Evolutionary conservation across 1,140 invertebrate species (phyloP), one percentile per base, ranked within the genome.

Genomic region (Drosophila miranda): DNA sequence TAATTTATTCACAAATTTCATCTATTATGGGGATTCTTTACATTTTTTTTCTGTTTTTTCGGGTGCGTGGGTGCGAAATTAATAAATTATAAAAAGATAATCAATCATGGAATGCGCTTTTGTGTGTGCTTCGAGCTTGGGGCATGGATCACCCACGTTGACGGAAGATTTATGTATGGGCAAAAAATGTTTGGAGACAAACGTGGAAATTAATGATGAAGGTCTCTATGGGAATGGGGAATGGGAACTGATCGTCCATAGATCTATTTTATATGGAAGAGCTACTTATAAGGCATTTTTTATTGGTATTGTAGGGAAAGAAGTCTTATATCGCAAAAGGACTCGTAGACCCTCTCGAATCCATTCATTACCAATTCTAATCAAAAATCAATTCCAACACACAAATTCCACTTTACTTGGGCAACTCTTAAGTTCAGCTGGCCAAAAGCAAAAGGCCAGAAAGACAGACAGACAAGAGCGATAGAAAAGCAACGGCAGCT

Each of bases 31-130:
- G 23, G 11, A 38, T 38, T 13, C 34, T 38, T 38, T 11, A 13
- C 4, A 38, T 28, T 34, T 38, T 49, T 48, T 38, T 6, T 14
- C 11, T 62, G 46, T 57, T 57, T 45, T 57, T 46, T 14, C 4
- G 16, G n/a, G 1, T 46, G 64, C 62, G 67, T 72, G 71, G 45
- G 53, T 53, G 60, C 59, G 45, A 78, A 64, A 74, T 80, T 77
- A 86, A 80, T 80, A 59, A 79, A 83, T 79, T 75, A 79, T 76
- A 49, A 50, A 57, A 56, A 46, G 34, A 58, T 69, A 79, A 84
- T 84, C 81, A 83, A 83, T 83, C 80, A 79, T 73, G 26, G 44
- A 57, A 63, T 73, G 60, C 68, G 59, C 34, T 57, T 59, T 66
- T 75, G 55, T 75, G 50, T 56, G 54, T 68, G 64, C 11, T 26